Evolutionary conservation across 2,888 invertebrate species (phyloP).

Genomic region (Yponomeuta evonymella): DNA sequence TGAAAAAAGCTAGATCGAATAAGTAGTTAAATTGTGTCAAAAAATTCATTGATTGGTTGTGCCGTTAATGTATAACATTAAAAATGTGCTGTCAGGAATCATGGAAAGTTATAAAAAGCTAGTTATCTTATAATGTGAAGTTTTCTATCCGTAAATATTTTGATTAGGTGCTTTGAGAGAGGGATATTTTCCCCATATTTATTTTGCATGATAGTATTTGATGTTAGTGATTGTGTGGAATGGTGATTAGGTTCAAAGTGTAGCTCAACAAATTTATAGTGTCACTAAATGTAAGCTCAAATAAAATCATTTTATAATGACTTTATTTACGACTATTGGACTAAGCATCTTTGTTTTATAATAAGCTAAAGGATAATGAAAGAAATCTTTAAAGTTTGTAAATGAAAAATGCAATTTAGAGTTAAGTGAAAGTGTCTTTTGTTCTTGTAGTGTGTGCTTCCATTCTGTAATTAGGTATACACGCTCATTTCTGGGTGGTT

Average conservation of each 20-base stretch:
- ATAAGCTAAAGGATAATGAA: background rate
- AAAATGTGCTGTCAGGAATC: background rate
- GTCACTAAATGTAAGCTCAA: background rate
- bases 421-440: background rate
- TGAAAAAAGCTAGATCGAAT: conserved; percentile 3
- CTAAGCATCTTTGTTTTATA: too few relatives aligned
- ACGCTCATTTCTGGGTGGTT: too few relatives aligned
- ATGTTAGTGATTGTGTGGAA: background rate
- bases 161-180: background rate
- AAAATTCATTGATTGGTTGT: conserved; percentile 12
- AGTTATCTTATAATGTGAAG: background rate
- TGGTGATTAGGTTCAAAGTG: background rate
- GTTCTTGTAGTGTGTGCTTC: conserved; percentile 6
- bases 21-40: conserved; percentile 6
- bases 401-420: background rate
- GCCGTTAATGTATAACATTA: background rate
- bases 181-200: background rate
- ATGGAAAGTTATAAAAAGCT: background rate
- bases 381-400: background rate
- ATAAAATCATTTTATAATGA: too few relatives aligned
- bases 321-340: too few relatives aligned
- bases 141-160: background rate
- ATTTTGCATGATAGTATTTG: background rate
- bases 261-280: background rate
- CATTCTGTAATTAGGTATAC: background rate